Base-by-base conservation (phyloP, 2,888 invertebrate species). In the Pristionchus maxplancki region DNA sequence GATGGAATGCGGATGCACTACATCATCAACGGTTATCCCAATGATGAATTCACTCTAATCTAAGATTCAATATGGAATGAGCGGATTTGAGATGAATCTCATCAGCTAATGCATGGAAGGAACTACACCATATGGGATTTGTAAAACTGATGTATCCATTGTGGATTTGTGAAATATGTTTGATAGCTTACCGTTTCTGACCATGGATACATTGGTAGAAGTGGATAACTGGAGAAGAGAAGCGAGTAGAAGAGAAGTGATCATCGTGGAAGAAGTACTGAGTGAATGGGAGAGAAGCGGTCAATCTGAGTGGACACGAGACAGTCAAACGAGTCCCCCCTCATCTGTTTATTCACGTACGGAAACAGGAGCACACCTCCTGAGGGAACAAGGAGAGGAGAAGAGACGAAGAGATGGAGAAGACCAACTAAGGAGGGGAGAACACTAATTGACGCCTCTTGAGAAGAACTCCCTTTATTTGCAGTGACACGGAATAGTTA, bases 271-370 rank as follows among this genome's bases (percentile, higher is more conserved):
- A 85, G 85, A 85, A 64, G 50, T 62, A 84, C 62, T 58, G 44
- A 40, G 44, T 78, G 58, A 85, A 85, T 64, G 85, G 40, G 28
- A 40, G 64, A 64, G 28, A 44, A 53, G 58, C 17, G 48, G 85
- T 64, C 44, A 62, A 15, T 34, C 31, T 31, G 31, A 53, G 82
- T 83, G 53, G 50, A 34, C 53, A 85, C 37, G 24, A 34, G 44
- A 84, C 71, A 86, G 86, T 67, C 71, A 87, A 87, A 67, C 86
- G 86, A 85, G 85, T 85, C 85, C 28, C 85, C 44, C 44, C 85
- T 53, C 31, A 40, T 87, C 86, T 87, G 86, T 87, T 87, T 87
- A 87, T 87, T 50, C 86, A 87, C 86, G 86, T 87, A 87, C 71
- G 86, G 86, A 48, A 71, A 67, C 86, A 67, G 86, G 86, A 87